phyloP scores from a whole-genome alignment of 2,113 vertebrate species.

The Perca schrenkii region DNA sequence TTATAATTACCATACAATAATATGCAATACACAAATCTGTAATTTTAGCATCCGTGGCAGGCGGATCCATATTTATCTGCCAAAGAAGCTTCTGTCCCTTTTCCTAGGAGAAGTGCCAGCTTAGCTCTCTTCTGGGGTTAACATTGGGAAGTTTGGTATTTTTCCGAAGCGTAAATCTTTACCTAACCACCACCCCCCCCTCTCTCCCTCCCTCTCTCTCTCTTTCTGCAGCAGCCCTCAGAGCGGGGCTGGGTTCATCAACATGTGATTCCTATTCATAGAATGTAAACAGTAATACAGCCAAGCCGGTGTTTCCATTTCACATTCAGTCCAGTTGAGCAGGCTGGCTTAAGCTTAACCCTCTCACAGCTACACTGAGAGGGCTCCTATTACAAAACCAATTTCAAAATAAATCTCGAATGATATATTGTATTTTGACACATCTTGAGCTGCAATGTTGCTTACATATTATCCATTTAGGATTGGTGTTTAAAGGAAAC shows the following conservation, averaged over 20 bases:
- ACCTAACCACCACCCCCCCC: no score
- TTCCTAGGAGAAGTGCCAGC: no score
- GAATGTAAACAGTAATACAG: conserved; percentile 81
- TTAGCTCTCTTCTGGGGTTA: no score
- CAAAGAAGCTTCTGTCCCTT: no score
- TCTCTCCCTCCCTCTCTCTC: background rate
- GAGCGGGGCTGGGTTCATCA: conserved; percentile 66
- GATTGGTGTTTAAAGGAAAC: background rate
- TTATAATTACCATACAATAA: no score
- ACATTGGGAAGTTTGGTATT: no score
- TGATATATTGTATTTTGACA: background rate
- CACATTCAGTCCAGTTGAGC: conserved; percentile 58
- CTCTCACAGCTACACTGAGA: conserved; percentile 34
- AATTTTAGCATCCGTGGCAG: no score
- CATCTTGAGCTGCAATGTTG: background rate
- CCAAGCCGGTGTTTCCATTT: conserved; percentile 75
- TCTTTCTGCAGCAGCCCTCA: conserved; percentile 46
- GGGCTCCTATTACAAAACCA: conserved; percentile 12
- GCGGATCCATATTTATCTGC: no score
- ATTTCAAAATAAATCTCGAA: conserved; percentile 21
- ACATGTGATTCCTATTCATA: conserved; percentile 83
- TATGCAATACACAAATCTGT: no score
- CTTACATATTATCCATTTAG: background rate
- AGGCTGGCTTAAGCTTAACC: conserved; percentile 62
- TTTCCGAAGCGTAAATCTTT: no score